These are phyloP conservation scores for Drosophila macrospina DNA, from an alignment of 2,888 invertebrate species.

Conservation along the genomic window DNA sequence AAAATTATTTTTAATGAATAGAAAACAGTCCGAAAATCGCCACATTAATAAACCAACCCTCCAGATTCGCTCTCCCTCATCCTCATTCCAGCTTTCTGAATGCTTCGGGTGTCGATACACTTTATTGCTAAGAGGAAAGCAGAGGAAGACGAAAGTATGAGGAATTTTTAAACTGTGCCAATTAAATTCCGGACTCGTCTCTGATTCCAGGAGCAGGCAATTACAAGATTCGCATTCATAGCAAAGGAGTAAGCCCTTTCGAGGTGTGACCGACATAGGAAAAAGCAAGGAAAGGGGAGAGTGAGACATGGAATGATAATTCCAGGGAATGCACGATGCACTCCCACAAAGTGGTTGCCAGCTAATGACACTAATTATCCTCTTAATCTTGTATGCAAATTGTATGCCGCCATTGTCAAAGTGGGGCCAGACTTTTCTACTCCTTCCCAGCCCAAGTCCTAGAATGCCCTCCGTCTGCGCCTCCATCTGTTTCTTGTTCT, in stretches of 20 bases:
- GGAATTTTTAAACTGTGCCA: slow-evolving; percentile 61
- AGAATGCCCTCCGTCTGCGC: background rate
- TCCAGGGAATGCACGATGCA: slow-evolving; percentile 45
- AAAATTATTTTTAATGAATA: slow-evolving; percentile 81
- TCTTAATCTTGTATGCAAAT: slow-evolving; percentile 78
- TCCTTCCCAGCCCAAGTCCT: background rate
- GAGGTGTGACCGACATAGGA: slow-evolving; percentile 26
- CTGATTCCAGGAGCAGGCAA: slow-evolving; percentile 47
- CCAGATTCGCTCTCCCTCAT: background rate
- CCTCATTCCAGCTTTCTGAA: background rate
- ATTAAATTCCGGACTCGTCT: slow-evolving; percentile 46
- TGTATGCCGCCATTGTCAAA: slow-evolving; percentile 54
- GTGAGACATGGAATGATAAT: background rate
- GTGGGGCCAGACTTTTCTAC: slow-evolving; percentile 21
- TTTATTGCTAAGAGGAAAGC: slow-evolving; percentile 28
- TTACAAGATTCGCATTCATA: slow-evolving; percentile 37
- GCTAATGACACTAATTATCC: slow-evolving; percentile 79
- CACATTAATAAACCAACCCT: slow-evolving; percentile 62
- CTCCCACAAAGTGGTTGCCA: slow-evolving; percentile 37
- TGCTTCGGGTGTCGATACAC: slow-evolving; percentile 32
- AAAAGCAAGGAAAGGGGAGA: background rate
- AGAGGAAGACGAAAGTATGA: slow-evolving; percentile 11
- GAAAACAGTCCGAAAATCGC: slow-evolving; percentile 74
- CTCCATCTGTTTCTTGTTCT: background rate
- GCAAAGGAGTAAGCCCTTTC: slow-evolving; percentile 3